A percentile compares a stretch with the other conserved stretches of the same genome.
Evolutionary conservation across 1,140 invertebrate genomes (phyloP).

Genomic region (Brachionus angularis): DNA sequence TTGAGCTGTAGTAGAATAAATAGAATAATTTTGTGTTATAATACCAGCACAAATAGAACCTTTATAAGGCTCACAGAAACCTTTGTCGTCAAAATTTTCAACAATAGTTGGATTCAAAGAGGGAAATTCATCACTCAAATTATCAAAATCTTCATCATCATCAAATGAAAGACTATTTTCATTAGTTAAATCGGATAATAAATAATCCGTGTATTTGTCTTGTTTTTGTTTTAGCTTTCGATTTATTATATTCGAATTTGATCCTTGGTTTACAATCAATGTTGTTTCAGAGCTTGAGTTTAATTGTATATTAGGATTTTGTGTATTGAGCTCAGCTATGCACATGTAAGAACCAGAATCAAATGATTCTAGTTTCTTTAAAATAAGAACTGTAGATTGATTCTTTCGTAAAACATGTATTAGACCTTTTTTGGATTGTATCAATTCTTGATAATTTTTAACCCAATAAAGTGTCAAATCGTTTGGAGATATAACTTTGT

Average conservation of each 20-base stretch:
- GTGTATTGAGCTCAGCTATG: neutral
- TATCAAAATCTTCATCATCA: conserved; percentile 2
- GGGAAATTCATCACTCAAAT: conserved; percentile 37
- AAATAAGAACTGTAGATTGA: neutral
- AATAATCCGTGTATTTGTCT: neutral
- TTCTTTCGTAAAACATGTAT: conserved; percentile 6
- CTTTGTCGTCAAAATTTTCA: conserved; percentile 47
- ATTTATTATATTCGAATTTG: no score
- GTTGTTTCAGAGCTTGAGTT: conserved; percentile 31
- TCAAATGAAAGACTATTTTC: no score
- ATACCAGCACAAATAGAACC: conserved; percentile 75
- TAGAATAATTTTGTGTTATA: conserved; percentile 68
- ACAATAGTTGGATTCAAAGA: conserved; percentile 32
- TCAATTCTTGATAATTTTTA: conserved; percentile 42
- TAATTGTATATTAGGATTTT: neutral
- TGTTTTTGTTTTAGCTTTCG: neutral
- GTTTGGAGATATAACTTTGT: neutral
- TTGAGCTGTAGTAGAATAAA: conserved; percentile 75
- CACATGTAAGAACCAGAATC: conserved; percentile 36
- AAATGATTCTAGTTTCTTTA: conserved; percentile 36
- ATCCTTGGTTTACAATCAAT: neutral
- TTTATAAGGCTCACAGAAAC: conserved; percentile 69
- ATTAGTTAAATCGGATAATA: neutral
- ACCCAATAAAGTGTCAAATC: conserved; percentile 33
- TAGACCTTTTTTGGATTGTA: neutral